These are phyloP conservation scores for Holotrichia oblita DNA, from an alignment of 1,140 invertebrate species.

Conservation along the genomic window DNA sequence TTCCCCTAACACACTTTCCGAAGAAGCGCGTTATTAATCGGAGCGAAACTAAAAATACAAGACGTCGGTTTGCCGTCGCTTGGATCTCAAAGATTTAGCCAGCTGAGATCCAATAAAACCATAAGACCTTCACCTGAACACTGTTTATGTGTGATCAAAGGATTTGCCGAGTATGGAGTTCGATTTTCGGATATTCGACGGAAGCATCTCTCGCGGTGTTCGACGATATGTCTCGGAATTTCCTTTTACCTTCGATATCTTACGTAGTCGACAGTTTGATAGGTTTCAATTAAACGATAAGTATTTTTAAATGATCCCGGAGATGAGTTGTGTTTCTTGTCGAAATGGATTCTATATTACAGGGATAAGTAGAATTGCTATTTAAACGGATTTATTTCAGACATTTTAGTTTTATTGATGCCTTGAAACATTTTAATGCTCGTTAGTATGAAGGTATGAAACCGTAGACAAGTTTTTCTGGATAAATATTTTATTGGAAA, in stretches of 20 bases:
- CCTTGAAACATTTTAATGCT: too few relatives aligned
- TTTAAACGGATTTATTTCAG: too few relatives aligned
- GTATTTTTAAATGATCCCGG: not conserved
- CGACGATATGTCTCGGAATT: not conserved
- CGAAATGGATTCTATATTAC: too few relatives aligned
- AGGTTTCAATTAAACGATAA: not conserved
- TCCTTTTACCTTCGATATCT: not conserved
- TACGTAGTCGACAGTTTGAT: not conserved
- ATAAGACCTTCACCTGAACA: constrained; percentile 13
- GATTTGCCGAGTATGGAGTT: constrained; percentile 1
- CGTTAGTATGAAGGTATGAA: too few relatives aligned
- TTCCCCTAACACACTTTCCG: not conserved
- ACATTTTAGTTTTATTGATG: too few relatives aligned
- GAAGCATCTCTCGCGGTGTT: not conserved
- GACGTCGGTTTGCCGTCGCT: not conserved
- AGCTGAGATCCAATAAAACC: not conserved
- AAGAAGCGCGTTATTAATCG: constrained; percentile 9
- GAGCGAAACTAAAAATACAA: constrained; percentile 4
- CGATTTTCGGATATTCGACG: not conserved
- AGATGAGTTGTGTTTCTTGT: too few relatives aligned
- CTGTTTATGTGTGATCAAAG: constrained; percentile 31
- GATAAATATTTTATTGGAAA: too few relatives aligned
- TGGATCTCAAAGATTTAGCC: not conserved
- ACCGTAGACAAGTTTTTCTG: too few relatives aligned
- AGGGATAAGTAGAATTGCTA: too few relatives aligned